A percentile compares a stretch with the other conserved stretches of the same genome.
These are phyloP conservation scores for Chamaea fasciata DNA, from an alignment of 2,113 vertebrate genomes.

Conservation along the genomic window DNA sequence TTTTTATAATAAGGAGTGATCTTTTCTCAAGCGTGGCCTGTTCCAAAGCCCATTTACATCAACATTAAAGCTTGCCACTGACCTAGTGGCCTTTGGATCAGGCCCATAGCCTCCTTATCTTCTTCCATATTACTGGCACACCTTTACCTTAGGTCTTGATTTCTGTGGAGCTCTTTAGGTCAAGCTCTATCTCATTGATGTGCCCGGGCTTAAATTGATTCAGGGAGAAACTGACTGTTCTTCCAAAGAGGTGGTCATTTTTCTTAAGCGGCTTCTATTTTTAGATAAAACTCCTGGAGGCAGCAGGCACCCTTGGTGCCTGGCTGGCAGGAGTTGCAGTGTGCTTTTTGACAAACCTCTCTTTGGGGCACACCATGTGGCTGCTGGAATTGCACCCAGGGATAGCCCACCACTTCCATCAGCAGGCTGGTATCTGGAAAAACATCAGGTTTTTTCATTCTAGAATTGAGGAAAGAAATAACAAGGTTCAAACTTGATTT, in stretches of 20 bases:
- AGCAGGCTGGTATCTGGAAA: neutral
- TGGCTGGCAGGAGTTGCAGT: neutral
- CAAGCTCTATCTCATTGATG: constrained; percentile 53
- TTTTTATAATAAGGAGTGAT: neutral
- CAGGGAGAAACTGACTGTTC: constrained; percentile 39
- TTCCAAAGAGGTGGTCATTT: constrained; percentile 52
- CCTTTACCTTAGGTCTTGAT: constrained; percentile 42
- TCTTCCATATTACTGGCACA: constrained; percentile 7
- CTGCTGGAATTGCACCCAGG: neutral
- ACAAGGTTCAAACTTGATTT: neutral
- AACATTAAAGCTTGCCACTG: constrained; percentile 24
- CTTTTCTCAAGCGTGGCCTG: neutral
- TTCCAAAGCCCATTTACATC: constrained; percentile 34
- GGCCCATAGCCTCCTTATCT: constrained; percentile 25
- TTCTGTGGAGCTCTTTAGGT: constrained; percentile 50
- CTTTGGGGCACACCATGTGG: neutral
- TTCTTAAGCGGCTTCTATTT: constrained; percentile 54
- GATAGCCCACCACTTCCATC: neutral
- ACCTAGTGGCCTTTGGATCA: constrained; percentile 45
- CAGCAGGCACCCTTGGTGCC: neutral
- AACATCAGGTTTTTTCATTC: neutral
- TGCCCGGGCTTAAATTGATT: constrained; percentile 32
- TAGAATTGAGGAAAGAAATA: neutral
- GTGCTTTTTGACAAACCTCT: neutral
- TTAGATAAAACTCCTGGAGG: constrained; percentile 16